Percentiles rank a stretch among this genome's conserved stretches.
These are phyloP conservation scores for Andrena minutula DNA, from an alignment of 2,888 invertebrate genomes.

Conservation along the genomic window DNA sequence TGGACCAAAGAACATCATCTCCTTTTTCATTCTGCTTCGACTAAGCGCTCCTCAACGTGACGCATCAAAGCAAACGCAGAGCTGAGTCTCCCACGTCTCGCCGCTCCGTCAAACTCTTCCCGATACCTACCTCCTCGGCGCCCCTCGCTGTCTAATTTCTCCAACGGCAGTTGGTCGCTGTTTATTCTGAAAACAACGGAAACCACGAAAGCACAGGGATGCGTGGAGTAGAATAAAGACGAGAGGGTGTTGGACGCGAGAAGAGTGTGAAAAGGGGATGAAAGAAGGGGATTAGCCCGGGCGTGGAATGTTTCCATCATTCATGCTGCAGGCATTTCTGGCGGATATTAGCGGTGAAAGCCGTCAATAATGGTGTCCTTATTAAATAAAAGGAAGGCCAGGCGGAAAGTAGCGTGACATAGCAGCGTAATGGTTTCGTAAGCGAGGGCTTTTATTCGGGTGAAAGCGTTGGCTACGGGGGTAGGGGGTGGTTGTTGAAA, in stretches of 20 bases:
- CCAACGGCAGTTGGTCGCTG: not conserved
- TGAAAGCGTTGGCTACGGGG: not conserved
- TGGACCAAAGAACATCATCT: not conserved
- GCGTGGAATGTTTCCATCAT: slow-evolving; percentile 19
- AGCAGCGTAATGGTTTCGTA: slow-evolving; percentile 29
- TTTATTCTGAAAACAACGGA: slow-evolving; percentile 29
- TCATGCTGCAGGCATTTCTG: slow-evolving; percentile 24
- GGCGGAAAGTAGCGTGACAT: slow-evolving; percentile 12
- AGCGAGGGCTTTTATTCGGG: slow-evolving; percentile 11
- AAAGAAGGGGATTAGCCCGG: not conserved
- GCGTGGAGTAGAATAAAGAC: not conserved
- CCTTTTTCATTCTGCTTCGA: not conserved
- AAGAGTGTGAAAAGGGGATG: not conserved
- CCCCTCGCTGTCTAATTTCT: not conserved
- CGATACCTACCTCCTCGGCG: slow-evolving; percentile 1
- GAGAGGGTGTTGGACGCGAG: no score
- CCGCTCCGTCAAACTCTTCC: not conserved
- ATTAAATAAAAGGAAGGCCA: slow-evolving; percentile 17
- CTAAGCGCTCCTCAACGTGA: not conserved
- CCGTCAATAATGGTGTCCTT: slow-evolving; percentile 45
- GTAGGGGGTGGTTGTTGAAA: not conserved
- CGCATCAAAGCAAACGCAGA: slow-evolving; percentile 31
- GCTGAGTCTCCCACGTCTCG: no score
- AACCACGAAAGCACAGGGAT: not conserved
- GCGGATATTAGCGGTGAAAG: slow-evolving; percentile 43